Conservation (phyloP, 2,797 vertebrate species). For the Martes flavigula region DNA sequence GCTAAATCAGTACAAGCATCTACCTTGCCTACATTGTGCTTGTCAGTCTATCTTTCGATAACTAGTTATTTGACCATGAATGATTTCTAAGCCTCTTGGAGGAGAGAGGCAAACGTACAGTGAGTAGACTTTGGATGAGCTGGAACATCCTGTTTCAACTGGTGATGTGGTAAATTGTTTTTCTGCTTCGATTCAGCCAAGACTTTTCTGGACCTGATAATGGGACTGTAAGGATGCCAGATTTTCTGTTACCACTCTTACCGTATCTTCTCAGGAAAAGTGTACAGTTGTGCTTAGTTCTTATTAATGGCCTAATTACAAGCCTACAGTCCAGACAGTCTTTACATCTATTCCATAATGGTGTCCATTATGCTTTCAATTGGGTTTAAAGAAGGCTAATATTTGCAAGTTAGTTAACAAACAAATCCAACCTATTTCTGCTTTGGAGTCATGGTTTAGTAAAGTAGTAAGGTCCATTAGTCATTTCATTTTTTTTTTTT, state of each 20-base stretch:
- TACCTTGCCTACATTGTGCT: constrained; percentile 30
- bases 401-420: constrained; percentile 43
- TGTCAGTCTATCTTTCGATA: constrained; percentile 46
- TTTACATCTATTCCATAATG: constrained; percentile 21
- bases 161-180: constrained; percentile 80
- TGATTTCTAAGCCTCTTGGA: constrained; percentile 59
- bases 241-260: constrained; percentile 44
- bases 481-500: constrained; percentile 30
- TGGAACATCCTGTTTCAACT: constrained; percentile 70
- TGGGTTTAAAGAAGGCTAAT: constrained; percentile 26
- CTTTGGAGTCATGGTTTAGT: background rate
- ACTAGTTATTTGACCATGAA: constrained; percentile 46
- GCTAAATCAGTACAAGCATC: constrained; percentile 59
- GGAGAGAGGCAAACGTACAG: constrained; percentile 48
- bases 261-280: constrained; percentile 72
- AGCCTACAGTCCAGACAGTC: constrained; percentile 18
- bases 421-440: constrained; percentile 33
- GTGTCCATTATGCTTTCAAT: background rate
- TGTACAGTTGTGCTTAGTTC: constrained; percentile 41
- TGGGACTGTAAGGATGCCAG: constrained; percentile 69
- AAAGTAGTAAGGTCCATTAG: background rate
- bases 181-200: constrained; percentile 79
- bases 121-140: constrained; percentile 65
- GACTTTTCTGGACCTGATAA: constrained; percentile 73
- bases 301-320: constrained; percentile 61